Evolutionary conservation across 2,113 vertebrate species (phyloP).

Genomic region (Acrocephalus arundinaceus): DNA sequence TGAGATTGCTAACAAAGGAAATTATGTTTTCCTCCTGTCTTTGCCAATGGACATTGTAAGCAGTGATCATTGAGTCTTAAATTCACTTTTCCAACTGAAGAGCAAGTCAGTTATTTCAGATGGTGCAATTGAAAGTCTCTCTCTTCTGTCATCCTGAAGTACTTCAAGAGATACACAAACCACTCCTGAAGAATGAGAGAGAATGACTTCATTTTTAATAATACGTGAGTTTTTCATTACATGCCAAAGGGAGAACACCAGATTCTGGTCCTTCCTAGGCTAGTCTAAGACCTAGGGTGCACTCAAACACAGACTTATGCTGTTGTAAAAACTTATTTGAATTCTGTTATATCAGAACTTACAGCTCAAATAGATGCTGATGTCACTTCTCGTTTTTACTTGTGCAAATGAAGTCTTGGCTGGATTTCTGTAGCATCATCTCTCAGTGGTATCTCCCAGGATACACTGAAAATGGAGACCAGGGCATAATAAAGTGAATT

Average conservation of each 20-base stretch:
- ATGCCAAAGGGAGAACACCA: neutral
- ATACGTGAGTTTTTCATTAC: neutral
- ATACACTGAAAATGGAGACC: neutral
- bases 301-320: neutral
- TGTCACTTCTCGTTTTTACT: neutral
- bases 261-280: neutral
- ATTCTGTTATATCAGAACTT: neutral
- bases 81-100: neutral
- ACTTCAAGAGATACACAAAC: neutral
- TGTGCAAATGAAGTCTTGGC: neutral
- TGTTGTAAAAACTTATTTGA: neutral
- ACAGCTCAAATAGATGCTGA: neutral
- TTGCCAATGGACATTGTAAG: neutral
- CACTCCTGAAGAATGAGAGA: neutral
- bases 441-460: neutral
- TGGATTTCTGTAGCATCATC: neutral
- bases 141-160: neutral
- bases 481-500: neutral
- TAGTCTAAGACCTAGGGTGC: neutral
- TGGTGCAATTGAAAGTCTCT: neutral
- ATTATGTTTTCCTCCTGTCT: neutral
- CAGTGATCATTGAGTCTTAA: neutral
- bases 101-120: conserved; percentile 16
- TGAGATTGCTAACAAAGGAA: neutral
- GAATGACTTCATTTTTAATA: neutral